Evolutionary conservation across 2,888 invertebrate genomes (phyloP).

Genomic region (Drosophila leonis): DNA sequence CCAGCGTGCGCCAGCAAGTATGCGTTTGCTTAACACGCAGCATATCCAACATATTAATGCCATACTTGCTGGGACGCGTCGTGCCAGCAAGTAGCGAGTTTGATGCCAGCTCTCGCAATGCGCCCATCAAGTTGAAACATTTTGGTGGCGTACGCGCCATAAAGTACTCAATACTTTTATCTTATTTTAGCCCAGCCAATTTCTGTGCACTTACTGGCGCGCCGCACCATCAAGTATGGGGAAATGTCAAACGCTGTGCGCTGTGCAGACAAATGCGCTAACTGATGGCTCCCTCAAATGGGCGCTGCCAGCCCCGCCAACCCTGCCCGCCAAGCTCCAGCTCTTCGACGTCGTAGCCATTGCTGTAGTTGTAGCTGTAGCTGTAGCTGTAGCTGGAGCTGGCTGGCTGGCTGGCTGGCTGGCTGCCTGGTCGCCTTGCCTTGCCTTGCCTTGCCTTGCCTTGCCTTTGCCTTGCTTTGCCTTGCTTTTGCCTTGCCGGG

Average conservation of each 20-base stretch:
- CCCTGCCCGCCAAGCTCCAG: slow-evolving; percentile 69
- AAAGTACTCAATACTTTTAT: slow-evolving; percentile 80
- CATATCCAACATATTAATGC: slow-evolving; percentile 46
- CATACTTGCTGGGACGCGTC: slow-evolving; percentile 72
- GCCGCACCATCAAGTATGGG: slow-evolving; percentile 83
- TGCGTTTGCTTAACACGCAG: slow-evolving; percentile 37
- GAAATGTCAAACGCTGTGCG: slow-evolving; percentile 84
- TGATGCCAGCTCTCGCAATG: slow-evolving; percentile 18
- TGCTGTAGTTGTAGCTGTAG: slow-evolving; percentile 50
- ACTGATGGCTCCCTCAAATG: slow-evolving; percentile 84
- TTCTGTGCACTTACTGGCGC: slow-evolving; percentile 75
- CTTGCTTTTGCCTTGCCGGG: slow-evolving; percentile 40
- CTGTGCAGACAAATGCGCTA: slow-evolving; percentile 71
- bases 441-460: slow-evolving; percentile 39
- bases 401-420: slow-evolving; percentile 61
- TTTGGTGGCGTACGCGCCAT: slow-evolving; percentile 82
- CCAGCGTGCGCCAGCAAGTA: slow-evolving; percentile 74
- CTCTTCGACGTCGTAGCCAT: slow-evolving; percentile 52
- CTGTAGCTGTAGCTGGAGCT: slow-evolving; percentile 56
- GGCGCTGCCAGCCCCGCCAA: slow-evolving; percentile 79
- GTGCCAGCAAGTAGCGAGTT: slow-evolving; percentile 71
- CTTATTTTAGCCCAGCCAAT: slow-evolving; percentile 51
- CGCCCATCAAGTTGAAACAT: slow-evolving; percentile 68
- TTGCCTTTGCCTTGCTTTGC: slow-evolving; percentile 44
- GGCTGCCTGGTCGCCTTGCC: slow-evolving; percentile 61